phyloP scores from a whole-genome alignment of 2,797 vertebrate genomes.

The Nyctibius grandis region DNA sequence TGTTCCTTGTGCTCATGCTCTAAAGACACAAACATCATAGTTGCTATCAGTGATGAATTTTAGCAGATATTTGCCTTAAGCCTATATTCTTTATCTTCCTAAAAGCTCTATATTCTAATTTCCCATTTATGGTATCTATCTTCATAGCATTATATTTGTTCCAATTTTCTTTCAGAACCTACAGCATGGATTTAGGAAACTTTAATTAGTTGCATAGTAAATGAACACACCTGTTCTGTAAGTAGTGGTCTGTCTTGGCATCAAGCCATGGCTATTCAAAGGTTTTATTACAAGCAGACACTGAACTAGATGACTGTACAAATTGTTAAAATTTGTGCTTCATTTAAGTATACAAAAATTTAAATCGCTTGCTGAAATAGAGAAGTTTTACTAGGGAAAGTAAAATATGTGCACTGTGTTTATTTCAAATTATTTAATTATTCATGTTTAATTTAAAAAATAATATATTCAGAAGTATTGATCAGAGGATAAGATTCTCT shows the following conservation, averaged over 20 bases:
- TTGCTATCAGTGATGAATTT: neutral
- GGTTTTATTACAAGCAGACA: neutral
- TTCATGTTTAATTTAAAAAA: neutral
- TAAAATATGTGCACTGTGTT: neutral
- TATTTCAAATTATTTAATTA: neutral
- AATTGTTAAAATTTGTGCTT: neutral
- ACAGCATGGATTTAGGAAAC: neutral
- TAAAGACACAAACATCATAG: neutral
- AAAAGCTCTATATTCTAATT: neutral
- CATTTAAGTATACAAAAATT: neutral
- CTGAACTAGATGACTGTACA: neutral
- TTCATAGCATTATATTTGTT: neutral
- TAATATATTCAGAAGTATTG: neutral
- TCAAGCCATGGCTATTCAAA: neutral
- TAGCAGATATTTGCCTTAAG: neutral
- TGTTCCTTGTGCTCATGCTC: neutral
- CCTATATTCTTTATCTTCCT: neutral
- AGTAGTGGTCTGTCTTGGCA: neutral
- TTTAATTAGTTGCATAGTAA: neutral
- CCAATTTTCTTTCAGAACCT: neutral
- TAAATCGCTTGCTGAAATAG: neutral
- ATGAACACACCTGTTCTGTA: neutral
- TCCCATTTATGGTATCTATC: neutral
- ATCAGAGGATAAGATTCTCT: neutral
- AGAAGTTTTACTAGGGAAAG: neutral